phyloP scores from a whole-genome alignment of 2,113 vertebrate genomes.

The Uria aalge region DNA sequence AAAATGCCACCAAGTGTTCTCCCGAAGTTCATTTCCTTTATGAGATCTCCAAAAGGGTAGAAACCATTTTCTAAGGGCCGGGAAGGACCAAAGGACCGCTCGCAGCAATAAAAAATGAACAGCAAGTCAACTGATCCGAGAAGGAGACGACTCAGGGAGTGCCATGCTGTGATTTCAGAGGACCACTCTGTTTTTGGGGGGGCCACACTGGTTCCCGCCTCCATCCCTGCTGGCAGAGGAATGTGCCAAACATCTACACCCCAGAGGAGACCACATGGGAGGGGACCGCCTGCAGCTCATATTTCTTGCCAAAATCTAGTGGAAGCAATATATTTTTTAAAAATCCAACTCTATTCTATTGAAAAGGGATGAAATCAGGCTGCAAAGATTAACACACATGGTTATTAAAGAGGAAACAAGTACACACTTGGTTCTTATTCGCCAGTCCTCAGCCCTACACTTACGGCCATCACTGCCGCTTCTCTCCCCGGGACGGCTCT shows the following conservation, averaged over 20 bases:
- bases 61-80: neutral
- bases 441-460: neutral
- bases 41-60: neutral
- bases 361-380: neutral
- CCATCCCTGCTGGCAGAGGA: neutral
- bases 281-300: neutral
- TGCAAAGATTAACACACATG: neutral
- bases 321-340: neutral
- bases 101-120: neutral
- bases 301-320: neutral
- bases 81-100: neutral
- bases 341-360: neutral
- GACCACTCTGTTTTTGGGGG: too few relatives aligned
- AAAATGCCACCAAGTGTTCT: neutral
- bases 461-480: accelerated
- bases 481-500: neutral
- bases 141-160: neutral
- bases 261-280: neutral
- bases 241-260: neutral
- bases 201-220: neutral
- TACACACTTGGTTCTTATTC: neutral
- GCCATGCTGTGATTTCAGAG: neutral
- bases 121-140: neutral
- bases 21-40: neutral
- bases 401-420: neutral